Evolutionary conservation across 1,140 invertebrate genomes (phyloP).

Genomic region (Drepana arcuata): DNA sequence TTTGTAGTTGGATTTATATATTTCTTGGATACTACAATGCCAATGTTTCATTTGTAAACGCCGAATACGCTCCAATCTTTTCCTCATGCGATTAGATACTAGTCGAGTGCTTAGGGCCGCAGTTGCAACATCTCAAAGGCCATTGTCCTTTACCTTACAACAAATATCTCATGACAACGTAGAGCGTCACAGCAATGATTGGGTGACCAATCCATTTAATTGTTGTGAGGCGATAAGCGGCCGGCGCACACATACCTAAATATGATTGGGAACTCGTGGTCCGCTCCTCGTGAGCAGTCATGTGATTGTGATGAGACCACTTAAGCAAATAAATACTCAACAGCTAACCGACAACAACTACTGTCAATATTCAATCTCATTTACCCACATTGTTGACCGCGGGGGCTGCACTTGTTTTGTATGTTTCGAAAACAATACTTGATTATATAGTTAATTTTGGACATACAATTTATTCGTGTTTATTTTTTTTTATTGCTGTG

Average conservation of each 20-base stretch:
- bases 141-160: slow-evolving; percentile 32
- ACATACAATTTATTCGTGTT: too few relatives aligned
- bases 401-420: too few relatives aligned
- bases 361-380: slow-evolving; percentile 32
- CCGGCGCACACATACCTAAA: slow-evolving; percentile 31
- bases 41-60: too few relatives aligned
- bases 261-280: slow-evolving; percentile 54
- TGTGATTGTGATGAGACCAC: slow-evolving; percentile 65
- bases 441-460: too few relatives aligned
- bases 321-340: slow-evolving; percentile 58
- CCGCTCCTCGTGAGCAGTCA: slow-evolving; percentile 56
- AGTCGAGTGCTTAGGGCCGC: too few relatives aligned
- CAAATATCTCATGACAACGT: slow-evolving; percentile 25
- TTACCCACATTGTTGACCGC: too few relatives aligned
- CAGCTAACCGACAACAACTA: slow-evolving; percentile 29
- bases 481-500: too few relatives aligned
- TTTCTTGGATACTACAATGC: too few relatives aligned
- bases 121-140: slow-evolving; percentile 17
- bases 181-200: slow-evolving; percentile 18
- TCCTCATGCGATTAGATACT: too few relatives aligned
- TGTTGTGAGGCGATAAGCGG: slow-evolving; percentile 34
- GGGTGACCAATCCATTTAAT: slow-evolving; percentile 41
- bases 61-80: too few relatives aligned
- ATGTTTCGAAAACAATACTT: too few relatives aligned
- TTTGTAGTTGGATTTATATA: too few relatives aligned